phyloP scores from a whole-genome alignment of 2,797 vertebrate genomes.

The Myotis findleyi region DNA sequence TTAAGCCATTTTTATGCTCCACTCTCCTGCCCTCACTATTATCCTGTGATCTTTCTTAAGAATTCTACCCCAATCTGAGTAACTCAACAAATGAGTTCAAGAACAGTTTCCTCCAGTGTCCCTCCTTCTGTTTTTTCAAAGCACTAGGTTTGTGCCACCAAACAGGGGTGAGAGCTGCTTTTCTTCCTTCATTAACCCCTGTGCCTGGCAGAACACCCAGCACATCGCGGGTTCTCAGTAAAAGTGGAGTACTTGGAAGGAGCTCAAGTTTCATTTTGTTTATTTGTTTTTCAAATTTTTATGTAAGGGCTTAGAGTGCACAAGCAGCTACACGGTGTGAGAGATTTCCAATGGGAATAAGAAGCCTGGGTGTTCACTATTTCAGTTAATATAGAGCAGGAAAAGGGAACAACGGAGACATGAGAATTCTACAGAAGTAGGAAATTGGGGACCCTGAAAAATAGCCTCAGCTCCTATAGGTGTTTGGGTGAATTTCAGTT shows the following conservation, averaged over 20 bases:
- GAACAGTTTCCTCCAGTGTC: neutral
- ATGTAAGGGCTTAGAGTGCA: neutral
- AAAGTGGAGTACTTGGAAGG: neutral
- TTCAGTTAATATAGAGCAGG: neutral
- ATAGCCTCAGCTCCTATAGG: neutral
- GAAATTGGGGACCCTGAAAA: neutral
- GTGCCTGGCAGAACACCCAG: neutral
- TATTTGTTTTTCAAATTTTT: neutral
- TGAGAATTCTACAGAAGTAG: neutral
- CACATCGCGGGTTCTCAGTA: neutral
- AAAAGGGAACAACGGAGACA: neutral
- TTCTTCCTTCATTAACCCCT: neutral
- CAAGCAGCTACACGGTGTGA: neutral
- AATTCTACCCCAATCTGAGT: neutral
- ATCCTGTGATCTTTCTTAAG: neutral
- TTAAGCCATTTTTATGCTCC: neutral
- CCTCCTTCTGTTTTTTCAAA: neutral
- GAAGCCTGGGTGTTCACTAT: neutral
- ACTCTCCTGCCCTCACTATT: fast-evolving
- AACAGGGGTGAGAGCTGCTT: neutral
- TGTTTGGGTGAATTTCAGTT: neutral
- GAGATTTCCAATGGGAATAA: neutral
- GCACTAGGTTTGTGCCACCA: neutral
- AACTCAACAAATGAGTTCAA: neutral
- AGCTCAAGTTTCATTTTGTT: neutral